A percentile compares a stretch with the other conserved stretches of the same genome.
These are phyloP conservation scores for Aurelia aurita DNA, from an alignment of 30 jellyfish, hydroid and myxozoan species.

Conservation along the genomic window DNA sequence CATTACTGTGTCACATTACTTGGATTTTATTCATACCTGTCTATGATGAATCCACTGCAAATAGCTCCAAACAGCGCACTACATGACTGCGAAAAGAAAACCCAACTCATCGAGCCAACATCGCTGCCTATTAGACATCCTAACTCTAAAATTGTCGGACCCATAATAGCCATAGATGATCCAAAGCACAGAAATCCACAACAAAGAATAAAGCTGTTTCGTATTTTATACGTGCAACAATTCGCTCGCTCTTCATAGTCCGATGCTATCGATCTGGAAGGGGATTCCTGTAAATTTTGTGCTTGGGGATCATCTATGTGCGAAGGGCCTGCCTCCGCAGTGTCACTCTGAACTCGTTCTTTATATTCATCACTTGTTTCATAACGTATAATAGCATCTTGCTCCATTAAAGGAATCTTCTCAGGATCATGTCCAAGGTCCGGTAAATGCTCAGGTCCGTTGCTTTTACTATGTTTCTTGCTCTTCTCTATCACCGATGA, in stretches of 20 bases:
- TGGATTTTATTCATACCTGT: slow-evolving; percentile 64
- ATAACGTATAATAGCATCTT: background rate
- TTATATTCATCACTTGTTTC: slow-evolving; percentile 1
- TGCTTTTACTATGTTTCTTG: background rate
- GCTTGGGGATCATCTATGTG: background rate
- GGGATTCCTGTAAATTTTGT: background rate
- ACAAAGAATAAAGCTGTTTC: slow-evolving; percentile 90
- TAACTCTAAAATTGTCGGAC: slow-evolving; percentile 97
- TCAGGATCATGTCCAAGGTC: background rate
- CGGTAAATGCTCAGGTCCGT: background rate
- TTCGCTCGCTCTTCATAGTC: slow-evolving; percentile 66
- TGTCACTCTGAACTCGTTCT: slow-evolving; percentile 6
- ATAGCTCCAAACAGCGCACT: slow-evolving; percentile 98
- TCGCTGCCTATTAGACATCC: slow-evolving; percentile 98
- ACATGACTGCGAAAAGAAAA: slow-evolving; percentile 97
- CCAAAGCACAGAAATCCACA: slow-evolving; percentile 99
- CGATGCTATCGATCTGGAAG: slow-evolving; percentile 5
- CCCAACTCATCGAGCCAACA: slow-evolving; percentile 99
- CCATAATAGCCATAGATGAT: slow-evolving; percentile 98
- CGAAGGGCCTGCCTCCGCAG: slow-evolving; percentile 28
- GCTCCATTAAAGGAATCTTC: background rate
- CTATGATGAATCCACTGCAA: slow-evolving; percentile 96
- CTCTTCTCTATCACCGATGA: slow-evolving; percentile 49
- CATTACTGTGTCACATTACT: no score
- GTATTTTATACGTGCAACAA: slow-evolving; percentile 94